phyloP scores from a whole-genome alignment of 2,113 vertebrate species.

The Spea bombifrons region DNA sequence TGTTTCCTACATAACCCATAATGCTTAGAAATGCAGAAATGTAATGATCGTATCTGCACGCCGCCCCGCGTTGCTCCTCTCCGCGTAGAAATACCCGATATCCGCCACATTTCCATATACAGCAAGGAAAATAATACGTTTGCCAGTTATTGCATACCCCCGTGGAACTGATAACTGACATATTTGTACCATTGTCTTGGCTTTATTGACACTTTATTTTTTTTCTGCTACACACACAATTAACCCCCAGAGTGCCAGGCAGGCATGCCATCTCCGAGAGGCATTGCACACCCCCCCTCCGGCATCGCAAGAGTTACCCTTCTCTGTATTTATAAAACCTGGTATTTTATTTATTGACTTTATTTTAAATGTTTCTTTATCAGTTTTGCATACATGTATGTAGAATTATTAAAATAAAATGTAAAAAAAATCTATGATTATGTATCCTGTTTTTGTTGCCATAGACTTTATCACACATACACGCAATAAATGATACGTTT shows the following conservation, averaged over 20 bases:
- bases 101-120: too few species aligned
- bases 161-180: neutral
- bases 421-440: neutral
- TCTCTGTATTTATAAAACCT: conserved; percentile 41
- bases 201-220: conserved; percentile 56
- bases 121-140: too few species aligned
- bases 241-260: neutral
- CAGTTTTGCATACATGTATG: conserved; percentile 47
- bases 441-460: neutral
- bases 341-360: conserved; percentile 39
- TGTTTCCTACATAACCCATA: too few species aligned
- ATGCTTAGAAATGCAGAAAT: too few species aligned
- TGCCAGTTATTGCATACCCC: too few species aligned
- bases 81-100: too few species aligned
- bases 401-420: conserved; percentile 8
- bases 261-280: neutral
- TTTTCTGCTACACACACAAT: conserved; percentile 16
- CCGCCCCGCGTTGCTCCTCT: too few species aligned
- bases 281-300: too few species aligned
- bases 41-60: too few species aligned
- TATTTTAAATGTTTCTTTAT: conserved; percentile 52
- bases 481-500: too few species aligned
- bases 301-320: conserved; percentile 19
- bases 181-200: conserved; percentile 3
- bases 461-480: too few species aligned